Evolutionary conservation across 2,888 invertebrate species (phyloP).

Genomic region (Junonia oenone): DNA sequence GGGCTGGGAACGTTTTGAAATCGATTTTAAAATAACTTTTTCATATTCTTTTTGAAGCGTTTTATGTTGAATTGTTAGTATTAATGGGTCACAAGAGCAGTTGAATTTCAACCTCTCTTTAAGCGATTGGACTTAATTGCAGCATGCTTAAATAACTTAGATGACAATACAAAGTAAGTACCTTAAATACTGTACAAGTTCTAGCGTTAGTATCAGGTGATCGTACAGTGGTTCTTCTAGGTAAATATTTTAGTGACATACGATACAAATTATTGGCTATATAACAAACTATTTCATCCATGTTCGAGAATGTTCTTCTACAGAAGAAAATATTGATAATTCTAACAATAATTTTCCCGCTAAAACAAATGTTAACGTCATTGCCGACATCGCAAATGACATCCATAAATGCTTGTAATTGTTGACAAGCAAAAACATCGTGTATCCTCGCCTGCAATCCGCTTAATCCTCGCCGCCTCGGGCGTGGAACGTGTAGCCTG

Average conservation of each 20-base stretch:
- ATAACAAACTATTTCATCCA: not conserved
- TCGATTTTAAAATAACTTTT: not conserved
- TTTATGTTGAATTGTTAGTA: not conserved
- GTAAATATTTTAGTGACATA: no score
- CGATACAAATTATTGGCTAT: no score
- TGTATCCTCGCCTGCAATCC: slow-evolving; percentile 56
- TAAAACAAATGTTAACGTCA: not conserved
- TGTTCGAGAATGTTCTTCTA: not conserved
- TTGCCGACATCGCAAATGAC: slow-evolving; percentile 5
- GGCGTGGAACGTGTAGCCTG: slow-evolving; percentile 47
- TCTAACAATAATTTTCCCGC: not conserved
- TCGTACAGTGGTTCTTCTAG: no score
- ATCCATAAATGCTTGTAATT: slow-evolving; percentile 44
- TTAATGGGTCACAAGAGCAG: no score
- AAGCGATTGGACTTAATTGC: no score
- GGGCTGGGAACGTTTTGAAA: not conserved
- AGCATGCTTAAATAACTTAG: no score
- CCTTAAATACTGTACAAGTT: no score
- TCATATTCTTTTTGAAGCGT: not conserved
- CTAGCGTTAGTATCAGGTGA: no score
- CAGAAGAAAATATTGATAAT: not conserved
- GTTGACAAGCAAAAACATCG: slow-evolving; percentile 51
- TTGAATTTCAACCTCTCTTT: no score
- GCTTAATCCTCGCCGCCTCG: slow-evolving; percentile 56
- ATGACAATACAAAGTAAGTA: no score